phyloP scores from a whole-genome alignment of 2,888 invertebrate species.

The Brachypterus glaber region DNA sequence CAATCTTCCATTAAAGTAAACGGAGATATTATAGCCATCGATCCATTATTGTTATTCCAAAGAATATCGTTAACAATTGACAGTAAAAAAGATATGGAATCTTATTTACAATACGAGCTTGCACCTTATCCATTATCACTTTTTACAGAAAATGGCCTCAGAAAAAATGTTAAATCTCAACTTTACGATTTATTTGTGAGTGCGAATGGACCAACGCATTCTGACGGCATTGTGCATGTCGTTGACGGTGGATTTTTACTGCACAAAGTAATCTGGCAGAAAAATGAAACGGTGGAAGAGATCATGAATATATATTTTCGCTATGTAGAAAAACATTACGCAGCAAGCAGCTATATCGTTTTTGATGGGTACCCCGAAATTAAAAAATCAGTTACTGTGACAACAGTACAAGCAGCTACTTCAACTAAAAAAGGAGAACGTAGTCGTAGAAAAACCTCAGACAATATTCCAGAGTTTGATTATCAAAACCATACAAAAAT shows the following conservation, averaged over 20 bases:
- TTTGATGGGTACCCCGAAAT: slow-evolving; percentile 25
- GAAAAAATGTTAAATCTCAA: slow-evolving; percentile 18
- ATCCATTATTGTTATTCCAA: slow-evolving; percentile 24
- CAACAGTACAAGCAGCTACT: slow-evolving; percentile 14
- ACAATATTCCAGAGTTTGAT: slow-evolving; percentile 14
- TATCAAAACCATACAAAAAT: slow-evolving; percentile 19
- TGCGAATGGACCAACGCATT: slow-evolving; percentile 13
- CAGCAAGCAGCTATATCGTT: slow-evolving; percentile 19
- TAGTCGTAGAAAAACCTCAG: slow-evolving; percentile 15
- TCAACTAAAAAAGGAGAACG: slow-evolving; percentile 23
- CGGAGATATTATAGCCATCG: slow-evolving; percentile 20
- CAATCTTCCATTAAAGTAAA: slow-evolving; percentile 26
- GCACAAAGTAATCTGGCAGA: slow-evolving; percentile 23
- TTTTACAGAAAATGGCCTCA: slow-evolving; percentile 20
- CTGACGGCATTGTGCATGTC: slow-evolving; percentile 18
- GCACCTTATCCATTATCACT: slow-evolving; percentile 26
- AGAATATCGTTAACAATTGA: slow-evolving; percentile 22
- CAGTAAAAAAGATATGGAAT: slow-evolving; percentile 24
- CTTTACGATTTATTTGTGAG: slow-evolving; percentile 16
- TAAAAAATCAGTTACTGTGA: slow-evolving; percentile 15
- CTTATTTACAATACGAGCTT: slow-evolving; percentile 27
- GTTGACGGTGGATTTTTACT: slow-evolving; percentile 25
- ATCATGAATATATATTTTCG: slow-evolving; percentile 22
- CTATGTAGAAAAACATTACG: slow-evolving; percentile 20
- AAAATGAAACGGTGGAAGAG: slow-evolving; percentile 18